Percentiles rank a stretch among this genome's conserved stretches.
phyloP scores from a whole-genome alignment of 2,113 vertebrate genomes.

The Pogonocichla stellata region DNA sequence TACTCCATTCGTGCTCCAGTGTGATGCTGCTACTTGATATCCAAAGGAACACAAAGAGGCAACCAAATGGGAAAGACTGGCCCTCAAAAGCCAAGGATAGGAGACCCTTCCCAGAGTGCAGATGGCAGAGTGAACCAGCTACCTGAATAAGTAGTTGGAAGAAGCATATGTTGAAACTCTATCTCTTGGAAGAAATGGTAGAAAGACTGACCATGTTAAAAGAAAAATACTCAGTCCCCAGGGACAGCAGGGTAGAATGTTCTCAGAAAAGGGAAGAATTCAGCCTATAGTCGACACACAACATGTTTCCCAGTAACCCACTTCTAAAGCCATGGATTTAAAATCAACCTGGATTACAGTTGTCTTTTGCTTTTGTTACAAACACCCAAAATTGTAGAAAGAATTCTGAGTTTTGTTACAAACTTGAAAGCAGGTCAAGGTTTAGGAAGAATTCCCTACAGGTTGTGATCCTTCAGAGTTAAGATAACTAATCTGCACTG shows the following conservation, averaged over 20 bases:
- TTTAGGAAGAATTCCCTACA: background rate
- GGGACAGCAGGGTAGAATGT: background rate
- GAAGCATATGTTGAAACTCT: background rate
- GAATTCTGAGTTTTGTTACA: background rate
- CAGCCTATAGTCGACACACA: rapidly evolving
- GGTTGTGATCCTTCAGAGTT: background rate
- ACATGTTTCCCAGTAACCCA: background rate
- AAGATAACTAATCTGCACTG: background rate
- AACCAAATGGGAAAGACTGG: background rate
- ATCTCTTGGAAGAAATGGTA: background rate
- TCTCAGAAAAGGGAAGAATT: background rate
- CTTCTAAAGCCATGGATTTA: background rate
- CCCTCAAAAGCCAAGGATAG: background rate
- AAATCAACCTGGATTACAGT: background rate
- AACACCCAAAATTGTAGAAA: background rate
- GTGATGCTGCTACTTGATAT: background rate
- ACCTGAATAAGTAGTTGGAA: background rate
- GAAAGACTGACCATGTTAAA: background rate
- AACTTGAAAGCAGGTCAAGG: background rate
- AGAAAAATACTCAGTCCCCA: background rate
- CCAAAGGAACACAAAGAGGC: background rate
- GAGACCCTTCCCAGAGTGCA: background rate
- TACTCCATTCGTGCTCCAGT: background rate
- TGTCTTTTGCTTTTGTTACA: background rate
- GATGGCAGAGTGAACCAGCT: background rate